phyloP scores from a whole-genome alignment of 2,888 invertebrate species.

The Acholoe squamosa region DNA sequence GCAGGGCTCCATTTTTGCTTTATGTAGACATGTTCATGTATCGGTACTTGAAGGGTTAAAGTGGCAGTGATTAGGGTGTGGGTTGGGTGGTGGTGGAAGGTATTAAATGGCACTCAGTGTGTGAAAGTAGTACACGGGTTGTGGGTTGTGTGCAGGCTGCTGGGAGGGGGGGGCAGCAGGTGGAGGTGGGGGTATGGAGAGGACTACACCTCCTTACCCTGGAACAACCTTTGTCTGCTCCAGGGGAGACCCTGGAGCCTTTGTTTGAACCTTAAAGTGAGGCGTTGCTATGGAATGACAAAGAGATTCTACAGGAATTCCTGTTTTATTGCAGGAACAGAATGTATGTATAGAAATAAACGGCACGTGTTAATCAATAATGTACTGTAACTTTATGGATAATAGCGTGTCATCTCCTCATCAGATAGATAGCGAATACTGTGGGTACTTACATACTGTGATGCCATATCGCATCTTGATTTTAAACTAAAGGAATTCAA shows the following conservation, averaged over 20 bases:
- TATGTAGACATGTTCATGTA: too few relatives aligned
- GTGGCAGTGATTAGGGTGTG: neutral
- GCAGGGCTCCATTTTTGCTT: too few relatives aligned
- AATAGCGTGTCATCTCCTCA: too few relatives aligned
- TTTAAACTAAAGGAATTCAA: too few relatives aligned
- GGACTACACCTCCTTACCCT: neutral
- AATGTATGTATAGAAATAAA: too few relatives aligned
- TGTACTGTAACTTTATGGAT: too few relatives aligned
- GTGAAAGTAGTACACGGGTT: neutral
- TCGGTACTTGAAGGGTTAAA: neutral
- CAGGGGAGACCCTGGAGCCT: slow-evolving; percentile 4
- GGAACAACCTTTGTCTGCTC: neutral
- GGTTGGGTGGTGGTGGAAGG: neutral
- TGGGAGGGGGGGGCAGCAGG: neutral
- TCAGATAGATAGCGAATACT: too few relatives aligned
- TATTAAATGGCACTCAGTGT: neutral
- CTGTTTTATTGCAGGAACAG: too few relatives aligned
- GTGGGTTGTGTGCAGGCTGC: neutral
- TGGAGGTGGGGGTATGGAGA: neutral
- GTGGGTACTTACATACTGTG: too few relatives aligned
- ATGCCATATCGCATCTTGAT: too few relatives aligned
- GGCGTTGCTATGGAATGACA: neutral
- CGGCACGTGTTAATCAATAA: too few relatives aligned
- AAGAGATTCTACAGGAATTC: too few relatives aligned
- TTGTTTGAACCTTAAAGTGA: neutral